Percentiles rank a stretch among this genome's conserved stretches.
Conservation (phyloP, 2,113 vertebrate species). For the Suricata suricatta region DNA sequence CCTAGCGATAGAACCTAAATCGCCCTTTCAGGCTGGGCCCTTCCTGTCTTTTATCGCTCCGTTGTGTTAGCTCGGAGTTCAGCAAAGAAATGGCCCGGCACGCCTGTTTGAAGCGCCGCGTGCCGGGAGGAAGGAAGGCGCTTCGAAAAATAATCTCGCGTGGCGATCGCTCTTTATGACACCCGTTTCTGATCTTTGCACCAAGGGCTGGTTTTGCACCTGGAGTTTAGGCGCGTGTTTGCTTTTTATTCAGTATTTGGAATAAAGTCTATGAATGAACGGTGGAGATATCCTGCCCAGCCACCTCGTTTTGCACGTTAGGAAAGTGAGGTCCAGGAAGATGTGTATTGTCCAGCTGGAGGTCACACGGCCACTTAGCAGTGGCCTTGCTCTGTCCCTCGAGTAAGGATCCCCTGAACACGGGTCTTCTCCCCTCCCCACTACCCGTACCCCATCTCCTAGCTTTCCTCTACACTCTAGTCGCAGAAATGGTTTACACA, state of each 20-base stretch:
- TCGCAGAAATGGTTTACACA: neutral
- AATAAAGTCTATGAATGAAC: neutral
- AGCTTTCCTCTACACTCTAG: neutral
- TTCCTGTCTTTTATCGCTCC: rapidly evolving
- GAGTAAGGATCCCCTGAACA: too few species aligned
- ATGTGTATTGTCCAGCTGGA: neutral
- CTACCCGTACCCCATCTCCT: neutral
- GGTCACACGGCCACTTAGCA: neutral
- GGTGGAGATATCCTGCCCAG: too few species aligned
- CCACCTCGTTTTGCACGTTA: neutral
- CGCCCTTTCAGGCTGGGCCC: rapidly evolving
- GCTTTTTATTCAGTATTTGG: neutral
- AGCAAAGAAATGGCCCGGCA: rapidly evolving
- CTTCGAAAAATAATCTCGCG: neutral
- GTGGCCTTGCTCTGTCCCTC: neutral
- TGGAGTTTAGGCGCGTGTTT: neutral
- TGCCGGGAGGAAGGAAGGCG: neutral
- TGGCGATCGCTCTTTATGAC: neutral
- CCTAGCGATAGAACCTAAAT: rapidly evolving
- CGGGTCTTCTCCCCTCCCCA: neutral
- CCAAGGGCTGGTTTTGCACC: neutral
- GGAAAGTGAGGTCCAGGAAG: neutral
- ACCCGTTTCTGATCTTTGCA: neutral
- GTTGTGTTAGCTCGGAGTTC: neutral
- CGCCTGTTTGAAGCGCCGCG: neutral